Percentiles rank a stretch among this genome's conserved stretches.
phyloP scores from a whole-genome alignment of 2,888 invertebrate species.

The Drosophila prostipennis region DNA sequence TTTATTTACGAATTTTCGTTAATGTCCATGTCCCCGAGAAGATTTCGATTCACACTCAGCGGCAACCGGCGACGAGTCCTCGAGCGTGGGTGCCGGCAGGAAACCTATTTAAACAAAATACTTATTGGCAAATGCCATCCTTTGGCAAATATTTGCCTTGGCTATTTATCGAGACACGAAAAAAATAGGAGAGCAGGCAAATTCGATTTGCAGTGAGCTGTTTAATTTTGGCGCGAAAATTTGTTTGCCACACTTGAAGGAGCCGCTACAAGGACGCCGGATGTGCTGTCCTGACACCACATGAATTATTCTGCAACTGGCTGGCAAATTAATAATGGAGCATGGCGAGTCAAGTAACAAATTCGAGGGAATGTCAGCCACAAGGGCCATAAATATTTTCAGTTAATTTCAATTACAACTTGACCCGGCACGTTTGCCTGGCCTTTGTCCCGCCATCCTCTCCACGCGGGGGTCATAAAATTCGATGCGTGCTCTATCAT shows the following conservation, averaged over 20 bases:
- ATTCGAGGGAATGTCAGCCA: slow-evolving; percentile 55
- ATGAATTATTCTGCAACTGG: slow-evolving; percentile 62
- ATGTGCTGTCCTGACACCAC: slow-evolving; percentile 26
- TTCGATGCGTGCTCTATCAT: slow-evolving; percentile 71
- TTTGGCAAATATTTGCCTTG: slow-evolving; percentile 68
- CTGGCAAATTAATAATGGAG: slow-evolving; percentile 62
- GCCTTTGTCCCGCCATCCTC: neutral
- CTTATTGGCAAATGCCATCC: slow-evolving; percentile 72
- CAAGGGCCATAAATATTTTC: slow-evolving; percentile 70
- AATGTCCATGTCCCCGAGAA: slow-evolving; percentile 48
- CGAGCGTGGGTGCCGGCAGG: slow-evolving; percentile 43
- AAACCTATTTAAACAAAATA: slow-evolving; percentile 77
- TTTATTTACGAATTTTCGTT: slow-evolving; percentile 74
- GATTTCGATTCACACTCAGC: slow-evolving; percentile 32
- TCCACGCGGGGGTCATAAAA: slow-evolving; percentile 59
- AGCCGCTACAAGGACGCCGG: slow-evolving; percentile 2
- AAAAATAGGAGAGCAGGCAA: slow-evolving; percentile 40
- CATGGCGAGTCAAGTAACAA: slow-evolving; percentile 23
- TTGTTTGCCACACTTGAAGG: slow-evolving; percentile 41
- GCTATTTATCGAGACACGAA: slow-evolving; percentile 46
- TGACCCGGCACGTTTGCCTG: slow-evolving; percentile 46
- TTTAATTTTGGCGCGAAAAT: slow-evolving; percentile 59
- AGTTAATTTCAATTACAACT: slow-evolving; percentile 69
- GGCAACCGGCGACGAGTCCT: slow-evolving; percentile 22
- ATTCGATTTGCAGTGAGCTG: slow-evolving; percentile 44